These are phyloP conservation scores for Acanthacorydalis orientalis DNA, from an alignment of 2,888 invertebrate species.

Conservation along the genomic window DNA sequence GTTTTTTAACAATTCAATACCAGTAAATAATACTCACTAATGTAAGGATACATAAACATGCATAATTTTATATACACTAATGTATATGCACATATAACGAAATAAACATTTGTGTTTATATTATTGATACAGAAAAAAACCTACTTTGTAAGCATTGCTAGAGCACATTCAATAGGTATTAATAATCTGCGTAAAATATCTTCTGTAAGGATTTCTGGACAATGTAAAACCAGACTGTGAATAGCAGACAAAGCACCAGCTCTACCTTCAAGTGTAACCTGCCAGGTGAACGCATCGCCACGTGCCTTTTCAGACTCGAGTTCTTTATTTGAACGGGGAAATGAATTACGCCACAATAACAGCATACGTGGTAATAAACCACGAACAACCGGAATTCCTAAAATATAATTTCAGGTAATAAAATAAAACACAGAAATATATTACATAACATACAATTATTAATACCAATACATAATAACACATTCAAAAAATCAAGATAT, in stretches of 20 bases:
- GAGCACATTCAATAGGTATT: conserved; percentile 85
- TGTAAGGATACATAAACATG: too few relatives aligned
- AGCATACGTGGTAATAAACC: conserved; percentile 86
- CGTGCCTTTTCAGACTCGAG: conserved; percentile 91
- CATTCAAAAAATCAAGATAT: too few relatives aligned
- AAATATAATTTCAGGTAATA: conserved; percentile 3
- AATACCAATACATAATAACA: too few relatives aligned
- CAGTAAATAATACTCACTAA: too few relatives aligned
- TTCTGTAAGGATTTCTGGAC: conserved; percentile 78
- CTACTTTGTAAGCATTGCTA: conserved; percentile 89
- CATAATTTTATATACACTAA: too few relatives aligned
- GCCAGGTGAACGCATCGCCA: conserved; percentile 98
- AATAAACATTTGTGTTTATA: neutral
- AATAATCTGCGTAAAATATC: conserved; percentile 80
- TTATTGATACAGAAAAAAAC: conserved; percentile 13
- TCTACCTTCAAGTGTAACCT: conserved; percentile 88
- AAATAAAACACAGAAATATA: too few relatives aligned
- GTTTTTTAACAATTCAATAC: neutral
- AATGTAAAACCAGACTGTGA: conserved; percentile 82
- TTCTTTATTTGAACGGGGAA: conserved; percentile 91
- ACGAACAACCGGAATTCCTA: conserved; percentile 80
- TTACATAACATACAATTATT: too few relatives aligned
- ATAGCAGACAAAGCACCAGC: conserved; percentile 93
- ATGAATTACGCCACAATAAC: conserved; percentile 92
- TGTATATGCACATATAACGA: neutral